phyloP scores from a whole-genome alignment of 1,140 invertebrate species.

The Hylyphantes graminicola region DNA sequence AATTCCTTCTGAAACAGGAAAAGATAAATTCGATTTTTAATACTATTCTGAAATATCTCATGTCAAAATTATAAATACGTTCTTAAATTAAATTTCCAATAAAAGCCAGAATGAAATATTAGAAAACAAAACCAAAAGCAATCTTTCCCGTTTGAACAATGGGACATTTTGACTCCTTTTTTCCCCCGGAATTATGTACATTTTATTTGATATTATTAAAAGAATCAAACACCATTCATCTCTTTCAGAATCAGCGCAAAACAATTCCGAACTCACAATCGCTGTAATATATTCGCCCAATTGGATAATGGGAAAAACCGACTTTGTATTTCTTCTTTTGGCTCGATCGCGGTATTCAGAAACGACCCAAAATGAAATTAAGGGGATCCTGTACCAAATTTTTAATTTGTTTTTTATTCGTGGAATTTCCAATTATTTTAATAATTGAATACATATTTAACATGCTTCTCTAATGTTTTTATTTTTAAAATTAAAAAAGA shows the following conservation, averaged over 20 bases:
- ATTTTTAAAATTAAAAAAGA: too few species aligned
- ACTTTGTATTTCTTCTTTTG: conserved; percentile 46
- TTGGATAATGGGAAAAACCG: conserved; percentile 44
- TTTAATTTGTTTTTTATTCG: too few species aligned
- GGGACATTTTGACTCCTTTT: conserved; percentile 2
- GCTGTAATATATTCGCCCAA: conserved; percentile 54
- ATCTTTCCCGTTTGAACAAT: background rate
- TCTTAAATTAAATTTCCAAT: too few species aligned
- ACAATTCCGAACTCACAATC: conserved; percentile 23
- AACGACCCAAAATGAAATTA: background rate
- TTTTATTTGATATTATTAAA: conserved; percentile 35
- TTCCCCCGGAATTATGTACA: conserved; percentile 34
- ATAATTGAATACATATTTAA: too few species aligned
- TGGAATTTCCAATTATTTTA: too few species aligned
- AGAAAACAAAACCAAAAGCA: background rate
- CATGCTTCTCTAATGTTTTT: too few species aligned
- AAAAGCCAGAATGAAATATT: too few species aligned
- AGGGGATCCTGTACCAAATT: too few species aligned
- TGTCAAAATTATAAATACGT: too few species aligned
- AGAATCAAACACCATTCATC: conserved; percentile 45
- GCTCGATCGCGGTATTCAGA: background rate
- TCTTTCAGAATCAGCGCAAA: conserved; percentile 45
- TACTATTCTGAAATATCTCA: too few species aligned
- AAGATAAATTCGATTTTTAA: too few species aligned
- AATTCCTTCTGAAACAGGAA: too few species aligned